Evolutionary conservation across 2,797 vertebrate genomes (phyloP), one percentile per base, ranked within the genome.

Genomic region (Prunella strophiata): DNA sequence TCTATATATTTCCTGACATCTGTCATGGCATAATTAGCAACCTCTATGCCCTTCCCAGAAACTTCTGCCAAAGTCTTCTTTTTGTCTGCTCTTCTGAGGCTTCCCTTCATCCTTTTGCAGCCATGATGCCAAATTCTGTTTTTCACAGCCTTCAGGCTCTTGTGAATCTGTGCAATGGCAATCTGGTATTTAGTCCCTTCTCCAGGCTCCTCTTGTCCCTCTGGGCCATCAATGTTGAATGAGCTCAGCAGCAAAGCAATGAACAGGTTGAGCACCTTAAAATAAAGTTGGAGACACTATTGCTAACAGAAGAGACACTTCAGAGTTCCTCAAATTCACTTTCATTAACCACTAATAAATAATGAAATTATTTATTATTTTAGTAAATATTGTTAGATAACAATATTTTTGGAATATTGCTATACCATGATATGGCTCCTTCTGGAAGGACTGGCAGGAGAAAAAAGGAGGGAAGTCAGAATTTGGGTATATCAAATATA

Each of bases 231-330:
- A 1, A 95, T 98, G 92, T 98, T 99, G 97, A 99, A 99, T 0
- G 99, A 99, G 96, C 98, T 99, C 91, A 99, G 98, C 85, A 99
- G 98, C 96, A 99, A 96, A 59, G 99, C 99, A 96, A 99, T 98
- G 97, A 99, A 99, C 73, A 99, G 98, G 96, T 99, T 99, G 97
- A 99, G 95, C 50, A 99, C 98, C 99, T 99, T 96, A 36, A 88
- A 70, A 74, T 2, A 75, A 78, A 93, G 45, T 77, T 87, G 74
- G 43, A 76, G 72, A 89, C 26, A n/a, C 4, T 36, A 11, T 7
- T 55, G 13, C 36, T 54, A 51, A 74, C 9, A 89, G 55, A 79
- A 87, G 75, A 84, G 19, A 45, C 43, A 84, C 34, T 68, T 91
- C 43, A 84, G 63, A 96, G 78, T 91, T 13, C 5, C 14, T 85